phyloP scores from a whole-genome alignment of 1,140 invertebrate species.

The Drosophila micromelanica region DNA sequence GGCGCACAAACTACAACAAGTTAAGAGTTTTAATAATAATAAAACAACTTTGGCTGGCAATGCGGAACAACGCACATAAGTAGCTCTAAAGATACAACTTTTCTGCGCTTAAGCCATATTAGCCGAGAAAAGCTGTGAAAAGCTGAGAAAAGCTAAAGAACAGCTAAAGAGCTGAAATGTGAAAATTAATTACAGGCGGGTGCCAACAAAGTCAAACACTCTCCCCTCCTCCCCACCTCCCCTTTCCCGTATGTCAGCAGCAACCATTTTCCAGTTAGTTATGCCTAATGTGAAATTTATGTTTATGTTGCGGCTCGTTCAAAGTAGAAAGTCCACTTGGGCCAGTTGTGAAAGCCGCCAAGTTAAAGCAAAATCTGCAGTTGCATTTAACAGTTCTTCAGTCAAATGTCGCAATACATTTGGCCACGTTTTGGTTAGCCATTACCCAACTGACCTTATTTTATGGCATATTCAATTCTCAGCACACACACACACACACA shows the following conservation, averaged over 20 bases:
- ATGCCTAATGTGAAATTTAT: constrained; percentile 78
- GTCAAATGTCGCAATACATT: constrained; percentile 30
- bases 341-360: constrained; percentile 15
- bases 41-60: constrained; percentile 25
- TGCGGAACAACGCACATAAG: constrained; percentile 59
- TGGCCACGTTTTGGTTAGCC: constrained; percentile 66
- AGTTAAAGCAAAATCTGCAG: constrained; percentile 33
- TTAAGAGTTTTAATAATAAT: constrained; percentile 10
- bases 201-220: constrained; percentile 46
- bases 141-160: constrained; percentile 18
- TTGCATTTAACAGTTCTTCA: constrained; percentile 50
- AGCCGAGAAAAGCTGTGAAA: constrained; percentile 46
- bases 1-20: constrained; percentile 37
- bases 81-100: constrained; percentile 35
- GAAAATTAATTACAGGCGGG: constrained; percentile 63
- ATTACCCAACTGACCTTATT: constrained; percentile 82
- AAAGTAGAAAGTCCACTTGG: constrained; percentile 70
- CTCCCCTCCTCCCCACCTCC: neutral
- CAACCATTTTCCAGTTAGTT: constrained; percentile 29
- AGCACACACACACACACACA: constrained; percentile 12
- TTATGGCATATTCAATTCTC: constrained; percentile 33
- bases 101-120: constrained; percentile 57
- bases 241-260: neutral
- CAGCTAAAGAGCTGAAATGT: constrained; percentile 48
- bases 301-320: constrained; percentile 51